Conservation (phyloP, 2,797 vertebrate species). For the Syngnathus rostellatus region DNA sequence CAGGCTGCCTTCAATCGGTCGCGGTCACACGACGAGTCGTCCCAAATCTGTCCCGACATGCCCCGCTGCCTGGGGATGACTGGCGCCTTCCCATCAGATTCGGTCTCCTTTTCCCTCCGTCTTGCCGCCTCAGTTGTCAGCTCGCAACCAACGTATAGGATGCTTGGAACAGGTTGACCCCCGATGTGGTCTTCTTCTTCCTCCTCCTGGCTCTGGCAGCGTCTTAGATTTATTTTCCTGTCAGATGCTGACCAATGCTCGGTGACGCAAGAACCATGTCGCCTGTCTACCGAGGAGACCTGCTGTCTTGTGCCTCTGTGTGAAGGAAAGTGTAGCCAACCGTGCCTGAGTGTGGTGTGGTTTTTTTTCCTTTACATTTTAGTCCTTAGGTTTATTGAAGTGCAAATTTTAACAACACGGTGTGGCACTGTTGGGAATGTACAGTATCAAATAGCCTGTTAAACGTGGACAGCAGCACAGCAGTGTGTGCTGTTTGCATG, state of each 20-base stretch:
- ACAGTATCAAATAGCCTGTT: background rate
- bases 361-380: background rate
- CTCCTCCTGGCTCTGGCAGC: conserved; percentile 8
- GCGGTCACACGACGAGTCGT: conserved; percentile 41
- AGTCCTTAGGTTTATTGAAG: background rate
- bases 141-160: conserved; percentile 41
- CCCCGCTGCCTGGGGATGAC: conserved; percentile 35
- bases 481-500: background rate
- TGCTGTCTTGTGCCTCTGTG: conserved; percentile 27
- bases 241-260: conserved; percentile 51
- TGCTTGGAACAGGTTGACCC: conserved; percentile 48
- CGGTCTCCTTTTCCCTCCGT: conserved; percentile 21
- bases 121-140: conserved; percentile 37
- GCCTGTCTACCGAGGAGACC: conserved; percentile 40
- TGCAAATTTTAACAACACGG: background rate
- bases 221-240: conserved; percentile 60
- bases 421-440: background rate
- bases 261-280: conserved; percentile 44
- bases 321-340: conserved; percentile 19
- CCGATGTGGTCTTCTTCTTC: conserved; percentile 30
- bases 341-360: conserved; percentile 5
- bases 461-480: no score
- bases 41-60: conserved; percentile 46
- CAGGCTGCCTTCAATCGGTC: conserved; percentile 7
- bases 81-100: conserved; percentile 34